Evolutionary conservation across 2,113 vertebrate species (phyloP).

Genomic region (Neodon shergylaensis): DNA sequence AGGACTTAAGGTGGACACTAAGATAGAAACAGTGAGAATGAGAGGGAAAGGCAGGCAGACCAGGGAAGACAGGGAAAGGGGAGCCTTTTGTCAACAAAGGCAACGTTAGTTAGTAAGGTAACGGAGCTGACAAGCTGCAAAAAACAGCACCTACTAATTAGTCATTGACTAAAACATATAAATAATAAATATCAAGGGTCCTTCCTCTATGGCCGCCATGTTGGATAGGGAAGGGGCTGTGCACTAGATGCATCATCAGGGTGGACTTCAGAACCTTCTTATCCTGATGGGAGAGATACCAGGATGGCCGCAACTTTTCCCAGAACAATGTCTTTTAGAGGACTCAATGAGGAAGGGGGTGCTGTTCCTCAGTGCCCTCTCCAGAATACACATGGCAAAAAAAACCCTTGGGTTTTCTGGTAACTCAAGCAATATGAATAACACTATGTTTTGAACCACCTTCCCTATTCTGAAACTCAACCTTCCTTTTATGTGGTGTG

Average conservation of each 20-base stretch:
- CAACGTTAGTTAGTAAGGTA: slow-evolving; percentile 94
- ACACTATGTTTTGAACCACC: background rate
- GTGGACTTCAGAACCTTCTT: slow-evolving; percentile 83
- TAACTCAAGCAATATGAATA: slow-evolving; percentile 34
- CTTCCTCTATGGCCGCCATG: slow-evolving; percentile 83
- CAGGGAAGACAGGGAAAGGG: background rate
- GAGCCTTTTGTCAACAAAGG: slow-evolving; percentile 97
- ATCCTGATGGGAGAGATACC: slow-evolving; percentile 27
- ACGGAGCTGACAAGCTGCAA: slow-evolving; percentile 95
- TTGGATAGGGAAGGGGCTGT: background rate
- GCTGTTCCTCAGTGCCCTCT: background rate
- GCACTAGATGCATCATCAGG: slow-evolving; percentile 84
- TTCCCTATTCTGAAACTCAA: background rate
- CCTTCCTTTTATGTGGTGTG: background rate
- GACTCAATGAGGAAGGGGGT: background rate
- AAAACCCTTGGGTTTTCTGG: slow-evolving; percentile 57
- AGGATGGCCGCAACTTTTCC: slow-evolving; percentile 56
- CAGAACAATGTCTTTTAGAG: slow-evolving; percentile 75
- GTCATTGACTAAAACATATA: slow-evolving; percentile 99
- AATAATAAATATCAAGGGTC: slow-evolving; percentile 95
- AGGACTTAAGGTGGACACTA: background rate
- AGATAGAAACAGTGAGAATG: background rate
- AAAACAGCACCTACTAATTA: slow-evolving; percentile 97
- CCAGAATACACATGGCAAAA: slow-evolving; percentile 24
- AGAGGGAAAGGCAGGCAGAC: slow-evolving; percentile 1